These are phyloP conservation scores for Drosophila aldrichi DNA, from an alignment of 2,888 invertebrate species.

Conservation along the genomic window DNA sequence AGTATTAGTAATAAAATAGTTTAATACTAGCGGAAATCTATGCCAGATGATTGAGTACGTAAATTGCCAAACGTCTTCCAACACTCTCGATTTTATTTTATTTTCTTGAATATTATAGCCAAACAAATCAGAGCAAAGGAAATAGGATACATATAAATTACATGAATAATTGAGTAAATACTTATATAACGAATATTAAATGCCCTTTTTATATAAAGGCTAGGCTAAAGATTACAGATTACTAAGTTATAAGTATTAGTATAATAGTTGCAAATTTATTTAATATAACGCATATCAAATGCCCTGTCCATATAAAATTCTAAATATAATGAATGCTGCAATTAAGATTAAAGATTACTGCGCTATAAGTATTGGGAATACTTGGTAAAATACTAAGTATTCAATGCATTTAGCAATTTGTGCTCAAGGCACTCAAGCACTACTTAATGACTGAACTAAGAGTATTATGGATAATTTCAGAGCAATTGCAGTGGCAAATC, in stretches of 20 bases:
- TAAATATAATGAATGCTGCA: too few relatives aligned
- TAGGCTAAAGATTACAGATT: neutral
- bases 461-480: neutral
- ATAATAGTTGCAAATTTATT: neutral
- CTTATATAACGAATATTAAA: neutral
- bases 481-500: neutral
- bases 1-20: constrained; percentile 1
- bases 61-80: constrained; percentile 16
- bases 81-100: constrained; percentile 18
- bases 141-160: constrained; percentile 4
- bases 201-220: neutral
- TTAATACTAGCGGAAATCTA: constrained; percentile 29
- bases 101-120: constrained; percentile 20
- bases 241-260: neutral
- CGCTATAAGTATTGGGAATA: neutral
- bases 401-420: neutral
- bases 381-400: neutral
- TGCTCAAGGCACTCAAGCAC: too few relatives aligned
- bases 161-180: neutral
- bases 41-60: constrained; percentile 33
- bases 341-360: too few relatives aligned
- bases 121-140: constrained; percentile 10
- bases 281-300: neutral
- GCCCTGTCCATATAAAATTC: neutral
- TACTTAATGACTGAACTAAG: neutral